Evolutionary conservation across 2,888 invertebrate genomes (phyloP), one percentile per base, ranked within the genome.

Genomic region (Drosophila paramelanica): DNA sequence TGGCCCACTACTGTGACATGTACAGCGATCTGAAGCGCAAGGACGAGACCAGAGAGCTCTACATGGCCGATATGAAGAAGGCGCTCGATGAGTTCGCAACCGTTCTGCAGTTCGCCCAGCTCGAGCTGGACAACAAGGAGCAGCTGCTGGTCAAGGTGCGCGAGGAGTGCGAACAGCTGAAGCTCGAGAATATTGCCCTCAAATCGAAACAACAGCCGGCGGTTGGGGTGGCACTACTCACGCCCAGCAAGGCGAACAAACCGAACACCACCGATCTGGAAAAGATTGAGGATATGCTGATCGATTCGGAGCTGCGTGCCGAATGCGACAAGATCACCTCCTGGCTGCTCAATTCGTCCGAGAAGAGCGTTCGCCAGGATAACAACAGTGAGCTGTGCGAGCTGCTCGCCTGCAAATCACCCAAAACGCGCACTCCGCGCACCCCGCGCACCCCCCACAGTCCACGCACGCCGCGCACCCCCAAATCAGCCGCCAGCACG

Each of bases 61-160:
- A 93, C 65, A 91, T 93, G 88, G 91, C 90, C 57, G 92, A 93
- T 52, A 92, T 93, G 92, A 92, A 92, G 75, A 90, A 91, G 73
- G 89, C 92, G 1, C 79, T 93, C 6, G 92, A 93, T 67, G 92
- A 93, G 65, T 92, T 93, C 67, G 90, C 91, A 17, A 91, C 88
- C 1, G 92, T 92, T n/a, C 88, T 93, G 69, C 92, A 93, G 77
- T 88, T 92, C 53, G 92, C 92, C 31, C 90, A 91, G 56, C 66
- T 91, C 14, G 93, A 93, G 77, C 74, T 93, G 67, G 92, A 92
- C 70, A 91, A 90, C 77, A 93, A 93, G 67, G 92, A 92, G 51
- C 91, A 91, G 62, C 76, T 87, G 58, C 68, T 92, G 62, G 36
- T 84, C 0, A 89, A 91, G 66, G 73, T 92, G 39, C 90, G 90